These are phyloP conservation scores for Melitaea cinxia DNA, from an alignment of 1,140 invertebrate species.

Conservation along the genomic window DNA sequence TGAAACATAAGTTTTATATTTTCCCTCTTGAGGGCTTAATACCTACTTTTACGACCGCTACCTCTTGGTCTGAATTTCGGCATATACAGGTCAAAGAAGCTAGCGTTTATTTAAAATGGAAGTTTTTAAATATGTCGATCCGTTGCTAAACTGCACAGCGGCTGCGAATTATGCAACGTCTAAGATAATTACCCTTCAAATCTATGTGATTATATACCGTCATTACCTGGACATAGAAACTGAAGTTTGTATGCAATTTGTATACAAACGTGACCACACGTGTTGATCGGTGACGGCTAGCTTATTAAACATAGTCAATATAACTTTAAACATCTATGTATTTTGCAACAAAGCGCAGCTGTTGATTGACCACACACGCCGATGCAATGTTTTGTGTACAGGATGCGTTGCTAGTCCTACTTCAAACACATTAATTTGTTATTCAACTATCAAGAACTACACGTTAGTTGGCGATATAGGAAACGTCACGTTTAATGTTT, in stretches of 20 bases:
- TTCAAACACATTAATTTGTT: no score
- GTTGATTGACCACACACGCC: slow-evolving; percentile 49
- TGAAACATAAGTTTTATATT: background rate
- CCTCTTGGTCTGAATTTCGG: slow-evolving; percentile 23
- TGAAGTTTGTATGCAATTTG: slow-evolving; percentile 18
- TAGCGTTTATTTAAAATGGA: slow-evolving; percentile 22
- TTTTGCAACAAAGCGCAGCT: slow-evolving; percentile 58
- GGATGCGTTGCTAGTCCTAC: background rate
- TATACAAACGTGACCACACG: slow-evolving; percentile 39
- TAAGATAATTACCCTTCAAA: slow-evolving; percentile 21
- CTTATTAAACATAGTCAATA: slow-evolving; percentile 20
- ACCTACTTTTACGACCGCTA: slow-evolving; percentile 23
- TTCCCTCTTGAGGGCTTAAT: slow-evolving; percentile 13
- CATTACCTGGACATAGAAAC: slow-evolving; percentile 23
- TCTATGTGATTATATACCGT: slow-evolving; percentile 24
- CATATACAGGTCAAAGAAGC: slow-evolving; percentile 18
- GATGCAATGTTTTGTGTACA: background rate
- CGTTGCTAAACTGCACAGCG: slow-evolving; percentile 21
- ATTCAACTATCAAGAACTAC: no score
- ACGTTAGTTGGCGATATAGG: no score
- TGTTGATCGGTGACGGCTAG: slow-evolving; percentile 31
- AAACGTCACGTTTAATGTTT: no score
- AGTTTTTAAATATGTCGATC: slow-evolving; percentile 32
- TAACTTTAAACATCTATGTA: slow-evolving; percentile 50
- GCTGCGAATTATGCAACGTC: slow-evolving; percentile 17